phyloP scores from a whole-genome alignment of 2,888 invertebrate genomes.

The Drosophila picticornis region DNA sequence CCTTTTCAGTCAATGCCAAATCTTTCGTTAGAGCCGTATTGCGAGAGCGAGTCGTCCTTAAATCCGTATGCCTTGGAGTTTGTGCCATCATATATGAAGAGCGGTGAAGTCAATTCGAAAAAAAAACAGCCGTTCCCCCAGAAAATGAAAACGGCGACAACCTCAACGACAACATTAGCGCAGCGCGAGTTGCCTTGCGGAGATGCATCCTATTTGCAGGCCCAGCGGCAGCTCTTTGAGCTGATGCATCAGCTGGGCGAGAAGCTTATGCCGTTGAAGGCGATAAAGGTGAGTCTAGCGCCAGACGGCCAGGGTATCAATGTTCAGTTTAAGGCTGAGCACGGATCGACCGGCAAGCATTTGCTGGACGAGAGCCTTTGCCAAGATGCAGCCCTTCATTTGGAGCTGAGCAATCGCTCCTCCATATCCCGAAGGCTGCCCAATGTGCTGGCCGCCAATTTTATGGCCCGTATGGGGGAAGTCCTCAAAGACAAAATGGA shows the following conservation, averaged over 20 bases:
- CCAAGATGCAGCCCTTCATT: slow-evolving; percentile 31
- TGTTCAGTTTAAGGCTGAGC: slow-evolving; percentile 39
- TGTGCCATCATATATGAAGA: slow-evolving; percentile 39
- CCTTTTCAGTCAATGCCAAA: slow-evolving; percentile 27
- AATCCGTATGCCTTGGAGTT: slow-evolving; percentile 50
- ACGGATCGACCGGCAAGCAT: slow-evolving; percentile 7
- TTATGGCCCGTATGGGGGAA: slow-evolving; percentile 49
- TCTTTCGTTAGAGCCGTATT: neutral
- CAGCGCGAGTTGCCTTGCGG: slow-evolving; percentile 27
- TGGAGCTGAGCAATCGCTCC: slow-evolving; percentile 36
- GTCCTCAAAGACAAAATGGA: slow-evolving; percentile 43
- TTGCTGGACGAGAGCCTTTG: slow-evolving; percentile 40
- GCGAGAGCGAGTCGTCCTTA: slow-evolving; percentile 28
- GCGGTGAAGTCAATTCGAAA: neutral
- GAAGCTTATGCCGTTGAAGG: slow-evolving; percentile 39
- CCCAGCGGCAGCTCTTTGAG: slow-evolving; percentile 46
- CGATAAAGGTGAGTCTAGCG: slow-evolving; percentile 34
- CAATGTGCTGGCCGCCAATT: slow-evolving; percentile 51
- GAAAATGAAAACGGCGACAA: slow-evolving; percentile 35
- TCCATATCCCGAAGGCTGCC: slow-evolving; percentile 41
- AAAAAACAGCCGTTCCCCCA: neutral
- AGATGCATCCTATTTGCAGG: slow-evolving; percentile 39
- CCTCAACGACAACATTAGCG: slow-evolving; percentile 44
- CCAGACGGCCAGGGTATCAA: slow-evolving; percentile 52
- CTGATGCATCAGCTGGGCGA: slow-evolving; percentile 51